Base-by-base conservation (phyloP, 2,888 invertebrate genomes). In the Steinernema carpocapsae region DNA sequence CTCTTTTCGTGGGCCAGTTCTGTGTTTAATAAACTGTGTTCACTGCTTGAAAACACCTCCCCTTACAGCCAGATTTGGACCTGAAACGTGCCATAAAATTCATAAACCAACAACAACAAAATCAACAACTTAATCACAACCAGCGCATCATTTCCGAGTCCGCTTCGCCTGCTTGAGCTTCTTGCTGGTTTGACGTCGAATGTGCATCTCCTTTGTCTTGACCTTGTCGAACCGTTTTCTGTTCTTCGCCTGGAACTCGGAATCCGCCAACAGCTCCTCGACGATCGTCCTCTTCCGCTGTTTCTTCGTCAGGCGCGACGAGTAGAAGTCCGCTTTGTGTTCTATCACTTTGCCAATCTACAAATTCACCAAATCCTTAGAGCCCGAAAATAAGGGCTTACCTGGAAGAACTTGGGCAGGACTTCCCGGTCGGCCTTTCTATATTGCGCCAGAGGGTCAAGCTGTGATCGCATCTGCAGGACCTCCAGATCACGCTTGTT, bases 381-480 rank as follows among this genome's bases (percentile, higher is more conserved):
- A 37, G 3, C 10, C 10, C 4, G 3, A 37, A 37, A 37, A 10
- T 3, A 37, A 6, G 10, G 37, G 37, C 10, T 37, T 37, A 94
- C 93, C 91, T 94, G 94, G 89, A 97, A 97, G 88, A 94, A 96
- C 89, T 96, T 97, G 0, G 97, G 96, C 43, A 94, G 86, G 0
- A 91, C 92, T 80, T 93, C 90, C 86, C 94, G 94, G 73, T 86
- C 85, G 88, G 94, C 94, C 85, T 93, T 93, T 88, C 96, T 96
- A 89, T 97, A 97, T 89, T 96, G 97, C 81, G 92, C 92, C 88
- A 95, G 95, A 0, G 95, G 94, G 89, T 97, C 93, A 37, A 85
- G 37, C 14, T 97, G 89, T 0, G 92, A 93, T 83, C 97, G 91
- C 95, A 97, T 95, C 89, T 94, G 93, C 0, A 99, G 89, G 14